Percentiles rank a stretch among this genome's conserved stretches.
Conservation (phyloP, 2,888 invertebrate genomes). For the Leptopterna dolabrata region DNA sequence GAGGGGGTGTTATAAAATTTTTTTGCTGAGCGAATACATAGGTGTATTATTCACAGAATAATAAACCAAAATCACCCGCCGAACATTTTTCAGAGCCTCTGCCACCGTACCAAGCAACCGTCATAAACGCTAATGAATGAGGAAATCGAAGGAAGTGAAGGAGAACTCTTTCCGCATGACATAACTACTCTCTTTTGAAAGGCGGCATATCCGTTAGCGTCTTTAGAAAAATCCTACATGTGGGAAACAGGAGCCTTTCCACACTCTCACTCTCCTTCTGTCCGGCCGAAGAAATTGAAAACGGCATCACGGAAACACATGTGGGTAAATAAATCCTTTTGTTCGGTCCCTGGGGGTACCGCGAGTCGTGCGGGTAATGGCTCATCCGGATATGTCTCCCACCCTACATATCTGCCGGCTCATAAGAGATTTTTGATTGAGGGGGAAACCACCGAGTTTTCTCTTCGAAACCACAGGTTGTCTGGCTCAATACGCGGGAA, state of each 20-base stretch:
- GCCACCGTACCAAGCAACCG: too few species aligned
- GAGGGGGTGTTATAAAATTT: too few species aligned
- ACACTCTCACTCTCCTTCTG: background rate
- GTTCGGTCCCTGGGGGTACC: background rate
- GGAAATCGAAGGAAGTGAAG: too few species aligned
- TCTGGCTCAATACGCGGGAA: too few species aligned
- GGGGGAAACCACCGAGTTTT: background rate
- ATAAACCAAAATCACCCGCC: too few species aligned
- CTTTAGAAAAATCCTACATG: background rate
- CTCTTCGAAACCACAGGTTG: background rate
- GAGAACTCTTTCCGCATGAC: background rate
- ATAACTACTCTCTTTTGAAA: background rate
- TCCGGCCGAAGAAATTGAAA: background rate
- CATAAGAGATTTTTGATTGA: background rate
- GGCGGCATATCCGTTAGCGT: background rate
- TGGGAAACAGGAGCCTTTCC: background rate
- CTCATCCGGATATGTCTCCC: background rate
- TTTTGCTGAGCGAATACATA: too few species aligned
- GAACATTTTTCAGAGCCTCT: too few species aligned
- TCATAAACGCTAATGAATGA: too few species aligned
- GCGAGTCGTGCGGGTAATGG: background rate
- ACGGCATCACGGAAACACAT: background rate
- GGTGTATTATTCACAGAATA: too few species aligned
- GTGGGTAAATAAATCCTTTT: conserved; percentile 3
- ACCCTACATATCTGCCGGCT: background rate